Evolutionary conservation across 2,113 vertebrate species (phyloP).

Genomic region (Urocitellus parryii): DNA sequence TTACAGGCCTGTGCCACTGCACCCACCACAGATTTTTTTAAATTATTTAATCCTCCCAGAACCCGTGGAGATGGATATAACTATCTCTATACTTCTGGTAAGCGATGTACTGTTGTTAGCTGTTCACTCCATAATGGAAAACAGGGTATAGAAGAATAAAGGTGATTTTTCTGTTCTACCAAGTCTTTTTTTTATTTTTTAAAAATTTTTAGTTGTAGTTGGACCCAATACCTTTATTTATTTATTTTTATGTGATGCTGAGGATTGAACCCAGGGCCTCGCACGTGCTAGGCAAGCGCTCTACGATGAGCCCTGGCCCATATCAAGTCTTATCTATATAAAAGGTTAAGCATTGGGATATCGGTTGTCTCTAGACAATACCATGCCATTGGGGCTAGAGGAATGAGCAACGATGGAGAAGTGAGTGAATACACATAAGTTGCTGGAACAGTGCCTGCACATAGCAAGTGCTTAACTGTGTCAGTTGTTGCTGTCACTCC

Average conservation of each 20-base stretch:
- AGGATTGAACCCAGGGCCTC: no score
- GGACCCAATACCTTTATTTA: no score
- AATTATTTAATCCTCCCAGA: neutral
- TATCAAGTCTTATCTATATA: neutral
- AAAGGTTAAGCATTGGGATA: neutral
- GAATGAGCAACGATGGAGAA: neutral
- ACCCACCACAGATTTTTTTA: neutral
- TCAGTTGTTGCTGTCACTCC: neutral
- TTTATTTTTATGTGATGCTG: no score
- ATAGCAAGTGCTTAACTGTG: neutral
- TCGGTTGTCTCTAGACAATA: neutral
- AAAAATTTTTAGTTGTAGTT: no score
- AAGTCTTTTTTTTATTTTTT: neutral
- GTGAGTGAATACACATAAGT: rapidly evolving
- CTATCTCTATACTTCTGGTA: neutral
- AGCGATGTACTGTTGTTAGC: neutral
- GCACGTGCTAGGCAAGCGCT: no score
- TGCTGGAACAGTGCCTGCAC: rapidly evolving
- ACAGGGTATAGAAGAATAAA: rapidly evolving
- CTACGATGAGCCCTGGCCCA: no score
- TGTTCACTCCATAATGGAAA: rapidly evolving
- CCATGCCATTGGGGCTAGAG: neutral
- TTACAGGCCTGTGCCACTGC: no score
- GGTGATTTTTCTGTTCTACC: neutral
- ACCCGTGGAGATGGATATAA: neutral